Evolutionary conservation across 1,140 invertebrate species (phyloP).

Genomic region (Listronotus oregonensis): DNA sequence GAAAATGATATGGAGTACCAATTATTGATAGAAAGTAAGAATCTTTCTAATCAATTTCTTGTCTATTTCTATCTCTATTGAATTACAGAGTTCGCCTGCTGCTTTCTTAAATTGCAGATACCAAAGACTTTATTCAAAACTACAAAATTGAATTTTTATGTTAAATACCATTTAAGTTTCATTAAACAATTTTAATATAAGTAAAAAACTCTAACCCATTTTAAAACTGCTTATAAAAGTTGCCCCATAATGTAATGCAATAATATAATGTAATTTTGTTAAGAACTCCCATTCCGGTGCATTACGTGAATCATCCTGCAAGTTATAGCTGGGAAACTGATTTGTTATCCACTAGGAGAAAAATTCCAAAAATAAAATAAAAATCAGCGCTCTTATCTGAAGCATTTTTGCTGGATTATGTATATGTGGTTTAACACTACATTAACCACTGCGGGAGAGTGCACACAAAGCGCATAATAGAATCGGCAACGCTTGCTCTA

Average conservation of each 20-base stretch:
- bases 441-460: constrained; percentile 28
- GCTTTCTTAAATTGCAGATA: too few species aligned
- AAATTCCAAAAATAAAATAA: constrained; percentile 28
- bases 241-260: background rate
- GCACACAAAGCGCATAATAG: constrained; percentile 28
- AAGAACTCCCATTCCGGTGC: constrained; percentile 3
- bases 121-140: too few species aligned
- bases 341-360: constrained; percentile 22
- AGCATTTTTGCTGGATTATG: constrained; percentile 27
- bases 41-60: too few species aligned
- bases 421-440: constrained; percentile 31
- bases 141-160: too few species aligned
- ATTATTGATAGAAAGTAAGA: too few species aligned
- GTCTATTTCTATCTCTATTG: too few species aligned
- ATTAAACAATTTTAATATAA: too few species aligned
- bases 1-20: too few species aligned
- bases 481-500: constrained; percentile 29
- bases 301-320: constrained; percentile 12
- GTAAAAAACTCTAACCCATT: too few species aligned
- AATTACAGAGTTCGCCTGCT: too few species aligned
- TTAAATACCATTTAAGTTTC: too few species aligned
- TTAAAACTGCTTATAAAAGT: background rate
- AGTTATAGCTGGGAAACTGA: constrained; percentile 16
- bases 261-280: constrained; percentile 3
- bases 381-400: constrained; percentile 20